These are phyloP conservation scores for Hoplostethus mediterraneus DNA, from an alignment of 2,797 vertebrate species.

Conservation along the genomic window DNA sequence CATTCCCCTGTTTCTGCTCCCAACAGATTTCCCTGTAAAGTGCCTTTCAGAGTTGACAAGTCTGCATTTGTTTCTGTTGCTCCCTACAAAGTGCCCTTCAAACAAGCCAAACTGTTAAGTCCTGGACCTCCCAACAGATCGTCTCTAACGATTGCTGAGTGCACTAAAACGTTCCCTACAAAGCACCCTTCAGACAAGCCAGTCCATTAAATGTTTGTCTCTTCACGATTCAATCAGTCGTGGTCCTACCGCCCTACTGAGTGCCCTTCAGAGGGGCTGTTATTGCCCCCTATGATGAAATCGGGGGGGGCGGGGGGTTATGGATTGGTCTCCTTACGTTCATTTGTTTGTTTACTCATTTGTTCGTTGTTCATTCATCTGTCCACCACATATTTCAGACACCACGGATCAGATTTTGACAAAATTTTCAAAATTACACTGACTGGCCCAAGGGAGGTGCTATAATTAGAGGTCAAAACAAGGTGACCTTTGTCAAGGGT, in stretches of 20 bases:
- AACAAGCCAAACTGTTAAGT: conserved; percentile 4
- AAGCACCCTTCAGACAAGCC: conserved; percentile 12
- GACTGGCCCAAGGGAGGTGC: no score
- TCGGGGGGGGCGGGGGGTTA: no score
- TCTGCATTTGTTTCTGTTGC: background rate
- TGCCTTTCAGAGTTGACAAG: background rate
- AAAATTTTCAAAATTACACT: no score
- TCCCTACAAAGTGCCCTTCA: background rate
- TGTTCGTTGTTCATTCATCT: no score
- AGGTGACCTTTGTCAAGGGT: no score
- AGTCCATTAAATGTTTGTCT: conserved; percentile 9
- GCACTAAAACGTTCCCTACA: background rate
- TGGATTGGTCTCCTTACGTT: no score
- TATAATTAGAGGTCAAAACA: no score
- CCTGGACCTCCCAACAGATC: background rate
- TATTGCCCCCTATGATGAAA: no score
- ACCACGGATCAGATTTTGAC: no score
- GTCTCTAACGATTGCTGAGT: background rate
- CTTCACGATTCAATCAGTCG: conserved; percentile 11
- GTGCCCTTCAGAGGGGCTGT: conserved; percentile 32
- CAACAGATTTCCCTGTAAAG: background rate
- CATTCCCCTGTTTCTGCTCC: background rate
- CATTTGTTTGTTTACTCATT: no score
- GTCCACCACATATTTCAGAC: no score
- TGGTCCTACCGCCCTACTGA: conserved; percentile 32